Evolutionary conservation across 2,797 vertebrate species (phyloP).

Genomic region (Gymnodraco acuticeps): DNA sequence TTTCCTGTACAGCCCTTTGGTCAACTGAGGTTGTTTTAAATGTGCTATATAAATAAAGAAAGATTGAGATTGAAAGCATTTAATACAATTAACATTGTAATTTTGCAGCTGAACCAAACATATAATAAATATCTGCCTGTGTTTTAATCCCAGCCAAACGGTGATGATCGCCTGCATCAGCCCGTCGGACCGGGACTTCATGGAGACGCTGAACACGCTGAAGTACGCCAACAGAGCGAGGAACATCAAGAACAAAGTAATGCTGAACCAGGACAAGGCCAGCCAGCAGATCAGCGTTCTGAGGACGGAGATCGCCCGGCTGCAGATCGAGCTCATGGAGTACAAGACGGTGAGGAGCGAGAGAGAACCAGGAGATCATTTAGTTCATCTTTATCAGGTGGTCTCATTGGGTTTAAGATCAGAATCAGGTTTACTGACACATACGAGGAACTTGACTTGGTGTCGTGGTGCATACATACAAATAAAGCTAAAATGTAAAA

Average conservation of each 20-base stretch:
- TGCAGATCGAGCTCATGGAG: conserved; percentile 96
- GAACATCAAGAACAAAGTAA: conserved; percentile 97
- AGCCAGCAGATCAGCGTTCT: conserved; percentile 95
- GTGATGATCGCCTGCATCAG: conserved; percentile 97
- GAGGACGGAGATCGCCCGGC: conserved; percentile 93
- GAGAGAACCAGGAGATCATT: not conserved
- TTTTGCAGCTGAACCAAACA: not conserved
- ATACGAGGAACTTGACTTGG: no score
- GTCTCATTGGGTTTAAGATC: no score
- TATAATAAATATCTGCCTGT: not conserved
- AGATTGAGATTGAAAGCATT: no score
- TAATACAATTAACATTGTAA: no score
- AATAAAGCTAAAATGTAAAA: no score
- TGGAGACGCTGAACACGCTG: conserved; percentile 95
- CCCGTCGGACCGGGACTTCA: conserved; percentile 96
- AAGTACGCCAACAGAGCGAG: conserved; percentile 95
- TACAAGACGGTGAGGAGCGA: conserved; percentile 88
- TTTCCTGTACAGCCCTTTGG: no score
- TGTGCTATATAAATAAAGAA: no score
- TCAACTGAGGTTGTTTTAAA: no score
- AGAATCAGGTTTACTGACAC: no score
- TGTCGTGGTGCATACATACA: no score
- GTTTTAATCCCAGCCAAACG: conserved; percentile 87
- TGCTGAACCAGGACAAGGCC: conserved; percentile 95
- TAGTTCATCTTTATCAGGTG: no score